phyloP scores from a whole-genome alignment of 1,140 invertebrate genomes.

The Rhyacophila brunnea region DNA sequence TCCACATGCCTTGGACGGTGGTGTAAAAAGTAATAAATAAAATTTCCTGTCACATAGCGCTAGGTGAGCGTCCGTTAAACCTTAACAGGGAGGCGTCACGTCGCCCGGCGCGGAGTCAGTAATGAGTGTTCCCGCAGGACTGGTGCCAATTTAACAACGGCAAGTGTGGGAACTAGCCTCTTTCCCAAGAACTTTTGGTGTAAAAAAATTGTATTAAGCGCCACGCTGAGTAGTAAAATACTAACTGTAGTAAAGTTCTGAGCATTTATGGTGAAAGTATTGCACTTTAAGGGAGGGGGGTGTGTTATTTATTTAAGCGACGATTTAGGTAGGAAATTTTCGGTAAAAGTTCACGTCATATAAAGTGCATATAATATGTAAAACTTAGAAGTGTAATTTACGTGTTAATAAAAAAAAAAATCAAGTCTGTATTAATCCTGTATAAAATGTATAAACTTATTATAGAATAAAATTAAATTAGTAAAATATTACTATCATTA shows the following conservation, averaged over 20 bases:
- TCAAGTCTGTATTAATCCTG: no score
- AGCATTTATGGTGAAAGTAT: constrained; percentile 1
- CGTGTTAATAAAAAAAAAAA: no score
- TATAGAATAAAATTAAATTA: no score
- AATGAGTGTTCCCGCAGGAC: constrained; percentile 30
- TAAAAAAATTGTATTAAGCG: constrained; percentile 26
- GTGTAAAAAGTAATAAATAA: constrained; percentile 25
- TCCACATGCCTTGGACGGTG: no score
- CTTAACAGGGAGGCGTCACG: constrained; percentile 26
- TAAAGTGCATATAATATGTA: constrained; percentile 4
- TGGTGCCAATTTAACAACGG: constrained; percentile 14
- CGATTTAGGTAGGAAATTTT: constrained; percentile 6
- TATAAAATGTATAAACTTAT: no score
- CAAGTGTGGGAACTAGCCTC: constrained; percentile 2
- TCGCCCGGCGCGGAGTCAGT: constrained; percentile 22
- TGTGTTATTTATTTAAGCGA: constrained; percentile 15
- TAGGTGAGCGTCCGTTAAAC: constrained; percentile 7
- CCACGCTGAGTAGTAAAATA: constrained; percentile 15
- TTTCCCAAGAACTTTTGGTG: constrained; percentile 11
- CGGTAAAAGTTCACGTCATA: background rate
- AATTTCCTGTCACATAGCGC: constrained; percentile 22
- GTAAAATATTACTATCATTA: no score
- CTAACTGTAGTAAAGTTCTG: constrained; percentile 4
- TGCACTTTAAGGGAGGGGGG: background rate
- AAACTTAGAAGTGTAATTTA: background rate